Percentiles rank a stretch among this genome's conserved stretches.
Evolutionary conservation across 2,113 vertebrate species (phyloP).

Genomic region (Bos taurus): DNA sequence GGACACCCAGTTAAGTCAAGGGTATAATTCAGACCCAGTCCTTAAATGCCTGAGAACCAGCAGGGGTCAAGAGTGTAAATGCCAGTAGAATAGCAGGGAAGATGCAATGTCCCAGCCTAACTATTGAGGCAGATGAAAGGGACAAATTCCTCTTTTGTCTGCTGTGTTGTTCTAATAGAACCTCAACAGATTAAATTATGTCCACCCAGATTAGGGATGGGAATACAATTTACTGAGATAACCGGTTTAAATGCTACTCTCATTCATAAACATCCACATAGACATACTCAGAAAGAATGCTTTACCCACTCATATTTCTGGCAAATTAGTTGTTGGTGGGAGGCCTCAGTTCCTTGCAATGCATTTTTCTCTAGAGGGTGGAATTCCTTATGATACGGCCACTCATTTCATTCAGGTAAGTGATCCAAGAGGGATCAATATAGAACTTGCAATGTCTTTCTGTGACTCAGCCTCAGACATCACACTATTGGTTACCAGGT

Average conservation of each 20-base stretch:
- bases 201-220: background rate
- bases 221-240: background rate
- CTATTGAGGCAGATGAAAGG: background rate
- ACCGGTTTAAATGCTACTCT: background rate
- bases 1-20: background rate
- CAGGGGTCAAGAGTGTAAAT: background rate
- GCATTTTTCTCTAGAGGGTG: background rate
- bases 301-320: background rate
- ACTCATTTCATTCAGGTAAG: background rate
- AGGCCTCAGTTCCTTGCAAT: background rate
- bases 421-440: background rate
- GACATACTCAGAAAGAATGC: background rate
- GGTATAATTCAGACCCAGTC: background rate
- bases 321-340: background rate
- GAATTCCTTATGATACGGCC: background rate
- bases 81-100: background rate
- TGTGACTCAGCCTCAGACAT: background rate
- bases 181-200: background rate
- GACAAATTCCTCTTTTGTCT: background rate
- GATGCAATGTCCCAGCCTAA: background rate
- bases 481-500: background rate
- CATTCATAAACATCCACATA: background rate
- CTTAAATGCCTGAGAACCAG: background rate
- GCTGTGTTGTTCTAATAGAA: background rate
- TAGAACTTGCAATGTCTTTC: background rate